These are phyloP conservation scores for Triplophysa tibetana DNA, from an alignment of 2,113 vertebrate species.

Conservation along the genomic window DNA sequence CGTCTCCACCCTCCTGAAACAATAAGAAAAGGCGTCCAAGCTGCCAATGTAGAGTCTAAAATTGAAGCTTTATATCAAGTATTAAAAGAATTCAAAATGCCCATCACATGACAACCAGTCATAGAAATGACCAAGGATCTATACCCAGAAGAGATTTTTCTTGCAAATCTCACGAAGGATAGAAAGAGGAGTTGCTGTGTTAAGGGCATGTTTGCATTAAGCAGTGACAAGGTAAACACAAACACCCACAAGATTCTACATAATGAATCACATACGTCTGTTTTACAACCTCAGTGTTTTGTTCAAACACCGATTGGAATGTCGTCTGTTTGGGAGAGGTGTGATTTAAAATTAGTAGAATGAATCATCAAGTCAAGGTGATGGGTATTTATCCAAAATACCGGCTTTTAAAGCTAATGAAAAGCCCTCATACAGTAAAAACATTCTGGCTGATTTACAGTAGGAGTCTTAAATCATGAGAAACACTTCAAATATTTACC, in stretches of 20 bases:
- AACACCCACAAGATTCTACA: background rate
- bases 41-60: no score
- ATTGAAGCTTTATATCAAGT: no score
- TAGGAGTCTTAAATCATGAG: no score
- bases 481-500: no score
- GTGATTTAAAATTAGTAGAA: background rate
- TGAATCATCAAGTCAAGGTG: constrained; percentile 27
- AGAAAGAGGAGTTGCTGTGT: background rate
- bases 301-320: constrained; percentile 5
- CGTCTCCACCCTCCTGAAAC: background rate
- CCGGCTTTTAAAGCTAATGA: no score
- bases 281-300: background rate
- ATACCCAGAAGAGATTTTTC: background rate
- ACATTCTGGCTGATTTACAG: no score
- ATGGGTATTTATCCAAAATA: no score
- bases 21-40: background rate
- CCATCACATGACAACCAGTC: no score
- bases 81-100: no score
- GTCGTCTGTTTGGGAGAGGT: constrained; percentile 10
- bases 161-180: background rate
- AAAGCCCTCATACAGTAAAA: no score
- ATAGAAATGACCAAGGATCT: no score
- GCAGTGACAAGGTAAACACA: constrained; percentile 8
- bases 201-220: constrained; percentile 2
- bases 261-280: background rate